Evolutionary conservation across 2,888 invertebrate genomes (phyloP).

Genomic region (Lithodes maja): DNA sequence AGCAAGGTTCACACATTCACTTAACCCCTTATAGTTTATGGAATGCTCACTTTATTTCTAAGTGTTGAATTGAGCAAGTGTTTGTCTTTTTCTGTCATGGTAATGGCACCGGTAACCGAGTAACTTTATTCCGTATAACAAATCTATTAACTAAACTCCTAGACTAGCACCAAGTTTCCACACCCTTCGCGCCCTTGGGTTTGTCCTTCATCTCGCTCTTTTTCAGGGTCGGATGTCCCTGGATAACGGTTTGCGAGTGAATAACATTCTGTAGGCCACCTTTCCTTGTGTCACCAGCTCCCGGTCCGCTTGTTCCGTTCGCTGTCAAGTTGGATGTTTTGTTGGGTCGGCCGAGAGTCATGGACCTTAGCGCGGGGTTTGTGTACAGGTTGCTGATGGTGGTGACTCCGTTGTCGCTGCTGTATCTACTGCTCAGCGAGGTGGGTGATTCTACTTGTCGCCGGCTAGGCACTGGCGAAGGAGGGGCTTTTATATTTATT

Average conservation of each 20-base stretch:
- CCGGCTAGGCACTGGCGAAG: background rate
- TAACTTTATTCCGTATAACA: background rate
- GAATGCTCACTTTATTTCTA: constrained; percentile 10
- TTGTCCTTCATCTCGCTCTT: constrained; percentile 21
- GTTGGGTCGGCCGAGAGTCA: constrained; percentile 2
- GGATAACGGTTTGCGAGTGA: background rate
- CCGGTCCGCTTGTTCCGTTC: background rate
- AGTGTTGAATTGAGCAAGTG: constrained; percentile 41
- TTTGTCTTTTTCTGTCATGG: background rate
- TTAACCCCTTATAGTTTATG: background rate
- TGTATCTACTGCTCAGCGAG: constrained; percentile 23
- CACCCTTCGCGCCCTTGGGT: constrained; percentile 6
- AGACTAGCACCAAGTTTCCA: constrained; percentile 46
- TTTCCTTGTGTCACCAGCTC: background rate
- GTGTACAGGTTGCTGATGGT: constrained; percentile 45
- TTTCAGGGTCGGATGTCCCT: background rate
- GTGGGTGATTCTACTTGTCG: constrained; percentile 9
- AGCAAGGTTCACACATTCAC: too few relatives aligned
- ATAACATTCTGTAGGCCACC: too few relatives aligned
- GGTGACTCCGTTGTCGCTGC: constrained; percentile 14
- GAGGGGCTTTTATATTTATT: background rate
- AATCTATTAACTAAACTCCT: background rate
- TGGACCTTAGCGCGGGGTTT: constrained; percentile 34
- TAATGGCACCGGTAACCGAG: background rate
- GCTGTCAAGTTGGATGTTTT: background rate